Evolutionary conservation across 2,888 invertebrate species (phyloP).

Genomic region (Ypsolopha scabrella): DNA sequence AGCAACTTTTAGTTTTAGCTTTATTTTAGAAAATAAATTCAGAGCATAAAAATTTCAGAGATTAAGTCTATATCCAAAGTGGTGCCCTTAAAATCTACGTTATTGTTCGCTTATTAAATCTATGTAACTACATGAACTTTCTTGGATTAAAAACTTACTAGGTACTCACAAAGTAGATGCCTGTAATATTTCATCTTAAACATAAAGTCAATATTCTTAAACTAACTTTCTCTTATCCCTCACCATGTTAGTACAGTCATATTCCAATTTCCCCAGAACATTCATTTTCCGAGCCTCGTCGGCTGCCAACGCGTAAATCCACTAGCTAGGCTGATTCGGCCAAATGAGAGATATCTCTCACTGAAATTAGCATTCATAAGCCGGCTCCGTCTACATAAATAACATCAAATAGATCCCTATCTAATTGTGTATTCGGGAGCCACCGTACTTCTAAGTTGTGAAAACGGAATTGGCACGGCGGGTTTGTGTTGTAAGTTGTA

Average conservation of each 20-base stretch:
- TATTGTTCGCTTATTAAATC: too few relatives aligned
- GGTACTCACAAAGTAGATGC: not conserved
- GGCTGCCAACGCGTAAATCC: conserved; percentile 2
- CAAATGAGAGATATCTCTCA: conserved; percentile 55
- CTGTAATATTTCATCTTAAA: not conserved
- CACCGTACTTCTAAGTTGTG: conserved; percentile 4
- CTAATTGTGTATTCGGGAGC: conserved; percentile 42
- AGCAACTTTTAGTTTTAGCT: too few relatives aligned
- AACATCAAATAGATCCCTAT: conserved; percentile 36
- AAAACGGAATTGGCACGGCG: not conserved
- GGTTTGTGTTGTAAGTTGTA: not conserved
- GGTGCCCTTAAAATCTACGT: too few relatives aligned
- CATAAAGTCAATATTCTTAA: not conserved
- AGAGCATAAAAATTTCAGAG: too few relatives aligned
- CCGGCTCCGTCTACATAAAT: conserved; percentile 55
- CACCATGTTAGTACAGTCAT: not conserved
- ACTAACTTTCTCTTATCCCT: not conserved
- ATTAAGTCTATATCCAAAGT: too few relatives aligned
- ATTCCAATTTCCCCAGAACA: not conserved
- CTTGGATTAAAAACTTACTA: not conserved
- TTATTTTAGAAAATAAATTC: too few relatives aligned
- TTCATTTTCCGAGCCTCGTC: too few relatives aligned
- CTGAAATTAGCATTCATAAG: conserved; percentile 61
- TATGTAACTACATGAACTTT: too few relatives aligned
- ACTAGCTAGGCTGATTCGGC: conserved; percentile 25